Evolutionary conservation across 2,113 vertebrate genomes (phyloP), one percentile per base, ranked within the genome.

Genomic region (Channa maculata): DNA sequence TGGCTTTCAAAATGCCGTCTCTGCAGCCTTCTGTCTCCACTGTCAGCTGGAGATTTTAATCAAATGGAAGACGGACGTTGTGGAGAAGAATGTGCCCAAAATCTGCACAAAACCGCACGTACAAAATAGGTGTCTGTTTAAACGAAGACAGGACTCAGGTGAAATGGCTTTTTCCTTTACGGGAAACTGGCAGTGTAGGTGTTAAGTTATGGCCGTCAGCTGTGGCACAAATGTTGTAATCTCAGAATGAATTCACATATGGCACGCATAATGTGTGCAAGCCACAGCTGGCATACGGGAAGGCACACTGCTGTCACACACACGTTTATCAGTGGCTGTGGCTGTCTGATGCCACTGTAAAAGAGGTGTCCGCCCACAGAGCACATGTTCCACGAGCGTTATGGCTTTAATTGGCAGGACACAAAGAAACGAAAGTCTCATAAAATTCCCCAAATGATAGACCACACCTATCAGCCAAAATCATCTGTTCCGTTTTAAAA

Each of bases 1-100:
- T 4, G n/a, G 43, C 90, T 92, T 94, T 92, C 83, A 94, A 92
- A 88, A 90, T 88, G 82, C 88, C 88, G 86, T 85, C 88, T 70
- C 84, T 5, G 80, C 89, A 68, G 86, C 77, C 82, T 54, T 87
- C 81, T 79, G 91, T 91, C 92, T 93, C 90, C 89, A 87, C 71
- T 88, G 86, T 83, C 93, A 94, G 94, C 94, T 88, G 92, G 94
- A 94, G 89, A 74, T 92, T 94, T 94, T 94, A 94, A 94, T 94
- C 90, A 93, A 92, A 86, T 63, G 0, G 45, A 85, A 82, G 83
- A 90, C 46, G 83, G 80, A 76, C 71, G 71, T 80, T 75, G 83
- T 65, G 74, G 58, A 50, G 61, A 57, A 69, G 62, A 60, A 52
- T 8, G 39, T 60, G 66, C 69, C 66, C 45, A 68, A 61, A 77